Evolutionary conservation across 2,888 invertebrate species (phyloP).

Genomic region (Meteorus cinctellus): DNA sequence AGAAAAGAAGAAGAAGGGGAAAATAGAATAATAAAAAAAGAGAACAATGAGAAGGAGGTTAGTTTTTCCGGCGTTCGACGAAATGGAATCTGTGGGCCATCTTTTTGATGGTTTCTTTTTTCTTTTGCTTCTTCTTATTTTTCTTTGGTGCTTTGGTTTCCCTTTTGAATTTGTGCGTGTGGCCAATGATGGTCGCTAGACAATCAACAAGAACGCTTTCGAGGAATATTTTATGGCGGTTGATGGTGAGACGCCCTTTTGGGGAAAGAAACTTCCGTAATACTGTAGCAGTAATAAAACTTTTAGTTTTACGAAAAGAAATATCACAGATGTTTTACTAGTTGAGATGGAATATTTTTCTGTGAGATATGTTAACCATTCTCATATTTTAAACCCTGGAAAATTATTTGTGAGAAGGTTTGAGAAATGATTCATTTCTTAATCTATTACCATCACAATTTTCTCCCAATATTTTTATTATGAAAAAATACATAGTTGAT

Average conservation of each 20-base stretch:
- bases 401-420: too few species aligned
- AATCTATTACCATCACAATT: background rate
- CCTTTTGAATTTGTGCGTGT: slow-evolving; percentile 10
- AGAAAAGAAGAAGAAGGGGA: slow-evolving; percentile 40
- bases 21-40: slow-evolving; percentile 30
- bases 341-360: background rate
- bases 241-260: slow-evolving; percentile 12
- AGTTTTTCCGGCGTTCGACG: slow-evolving; percentile 49
- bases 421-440: too few species aligned
- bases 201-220: background rate
- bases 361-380: too few species aligned
- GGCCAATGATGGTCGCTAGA: slow-evolving; percentile 13
- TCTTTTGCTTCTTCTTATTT: slow-evolving; percentile 30
- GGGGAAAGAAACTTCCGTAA: slow-evolving; percentile 35
- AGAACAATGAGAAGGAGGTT: slow-evolving; percentile 45
- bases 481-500: background rate
- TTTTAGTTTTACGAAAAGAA: background rate
- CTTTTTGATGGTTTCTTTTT: slow-evolving; percentile 8
- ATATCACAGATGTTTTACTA: background rate
- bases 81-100: background rate
- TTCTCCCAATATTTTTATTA: slow-evolving; percentile 50
- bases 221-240: slow-evolving; percentile 34
- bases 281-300: slow-evolving; percentile 28
- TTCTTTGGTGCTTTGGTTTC: slow-evolving; percentile 40
- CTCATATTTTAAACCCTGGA: too few species aligned